A percentile compares a stretch with the other conserved stretches of the same genome.
phyloP scores from a whole-genome alignment of 2,888 invertebrate genomes.

The Nephrotoma appendiculata region DNA sequence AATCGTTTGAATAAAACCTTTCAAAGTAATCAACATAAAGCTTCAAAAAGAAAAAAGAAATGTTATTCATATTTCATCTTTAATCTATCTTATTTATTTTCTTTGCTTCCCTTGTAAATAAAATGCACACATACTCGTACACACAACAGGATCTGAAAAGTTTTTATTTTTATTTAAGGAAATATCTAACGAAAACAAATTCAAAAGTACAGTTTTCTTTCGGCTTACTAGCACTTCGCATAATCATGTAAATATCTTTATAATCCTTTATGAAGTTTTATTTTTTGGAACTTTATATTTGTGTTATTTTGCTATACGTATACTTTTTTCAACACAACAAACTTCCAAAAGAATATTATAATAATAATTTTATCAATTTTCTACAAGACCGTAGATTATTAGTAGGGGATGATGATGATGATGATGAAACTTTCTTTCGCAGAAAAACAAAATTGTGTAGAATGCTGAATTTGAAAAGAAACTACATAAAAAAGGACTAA shows the following conservation, averaged over 20 bases:
- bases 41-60: background rate
- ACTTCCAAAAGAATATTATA: background rate
- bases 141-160: background rate
- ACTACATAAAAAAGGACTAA: background rate
- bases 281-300: background rate
- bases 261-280: background rate
- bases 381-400: background rate
- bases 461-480: background rate
- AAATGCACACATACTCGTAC: background rate
- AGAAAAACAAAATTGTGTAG: background rate
- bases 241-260: background rate
- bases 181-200: background rate
- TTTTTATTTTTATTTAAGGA: background rate
- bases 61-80: background rate
- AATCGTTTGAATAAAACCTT: background rate
- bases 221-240: background rate
- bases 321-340: too few relatives aligned
- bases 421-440: background rate
- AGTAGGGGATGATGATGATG: too few relatives aligned
- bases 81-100: background rate
- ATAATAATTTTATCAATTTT: background rate
- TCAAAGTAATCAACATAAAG: background rate
- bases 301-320: background rate
- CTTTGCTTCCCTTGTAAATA: background rate
- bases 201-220: background rate